Conservation (phyloP, 92 coral and sea anemone species). For the Porites divaricata region DNA sequence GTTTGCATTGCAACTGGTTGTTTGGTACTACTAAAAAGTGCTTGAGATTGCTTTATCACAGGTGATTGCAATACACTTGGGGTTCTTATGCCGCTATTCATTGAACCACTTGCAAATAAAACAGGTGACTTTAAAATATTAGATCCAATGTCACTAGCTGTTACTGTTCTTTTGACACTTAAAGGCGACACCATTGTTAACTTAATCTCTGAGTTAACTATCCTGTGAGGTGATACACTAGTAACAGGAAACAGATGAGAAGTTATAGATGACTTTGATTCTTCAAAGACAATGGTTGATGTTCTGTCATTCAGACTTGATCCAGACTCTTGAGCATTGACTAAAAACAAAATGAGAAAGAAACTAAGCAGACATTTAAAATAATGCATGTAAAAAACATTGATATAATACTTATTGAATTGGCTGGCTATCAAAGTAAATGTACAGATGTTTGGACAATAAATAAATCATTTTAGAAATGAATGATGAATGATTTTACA, state of each 20-base stretch:
- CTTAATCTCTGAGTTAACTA: not conserved
- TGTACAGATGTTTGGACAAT: too few relatives aligned
- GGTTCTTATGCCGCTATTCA: too few relatives aligned
- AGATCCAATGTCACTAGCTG: not conserved
- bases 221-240: not conserved
- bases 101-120: not conserved
- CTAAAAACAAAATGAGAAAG: not conserved
- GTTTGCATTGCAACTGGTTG: not conserved
- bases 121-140: not conserved
- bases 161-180: too few relatives aligned
- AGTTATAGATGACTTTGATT: not conserved
- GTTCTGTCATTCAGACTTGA: not conserved
- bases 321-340: constrained; percentile 17
- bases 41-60: not conserved
- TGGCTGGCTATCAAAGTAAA: too few relatives aligned
- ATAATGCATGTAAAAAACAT: too few relatives aligned
- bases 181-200: too few relatives aligned
- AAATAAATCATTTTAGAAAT: too few relatives aligned
- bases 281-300: not conserved
- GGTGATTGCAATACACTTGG: not conserved
- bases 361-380: too few relatives aligned
- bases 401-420: too few relatives aligned
- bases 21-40: not conserved
- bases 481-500: too few relatives aligned
- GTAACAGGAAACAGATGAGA: not conserved